phyloP scores from a whole-genome alignment of 2,113 vertebrate genomes.

The Cynoglossus semilaevis region DNA sequence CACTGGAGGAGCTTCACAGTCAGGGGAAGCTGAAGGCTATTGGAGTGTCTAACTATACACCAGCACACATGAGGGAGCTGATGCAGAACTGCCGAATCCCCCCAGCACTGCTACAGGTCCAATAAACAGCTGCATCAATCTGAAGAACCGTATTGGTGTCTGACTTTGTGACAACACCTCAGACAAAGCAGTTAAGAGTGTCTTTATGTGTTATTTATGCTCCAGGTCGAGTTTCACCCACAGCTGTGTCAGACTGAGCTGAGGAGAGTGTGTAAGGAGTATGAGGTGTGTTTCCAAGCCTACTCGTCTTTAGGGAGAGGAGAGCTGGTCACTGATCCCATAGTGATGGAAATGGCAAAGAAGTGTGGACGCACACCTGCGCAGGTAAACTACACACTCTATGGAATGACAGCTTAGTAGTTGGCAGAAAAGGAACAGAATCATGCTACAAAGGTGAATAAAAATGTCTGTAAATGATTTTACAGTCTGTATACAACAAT shows the following conservation, averaged over 20 bases:
- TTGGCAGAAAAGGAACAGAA: no score
- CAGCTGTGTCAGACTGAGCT: conserved; percentile 73
- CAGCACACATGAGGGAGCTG: conserved; percentile 74
- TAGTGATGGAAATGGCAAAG: conserved; percentile 69
- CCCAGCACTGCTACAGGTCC: conserved; percentile 74
- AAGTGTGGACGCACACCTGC: conserved; percentile 62
- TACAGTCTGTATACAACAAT: no score
- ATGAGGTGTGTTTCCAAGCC: conserved; percentile 78
- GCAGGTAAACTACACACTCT: conserved; percentile 63
- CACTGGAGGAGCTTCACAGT: conserved; percentile 74
- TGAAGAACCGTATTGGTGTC: background rate
- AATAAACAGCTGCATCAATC: background rate
- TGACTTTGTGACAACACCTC: no score
- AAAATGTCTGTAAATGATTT: no score
- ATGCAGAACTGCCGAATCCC: conserved; percentile 67
- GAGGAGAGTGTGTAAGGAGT: conserved; percentile 67
- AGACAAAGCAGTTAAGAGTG: background rate
- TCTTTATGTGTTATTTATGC: background rate
- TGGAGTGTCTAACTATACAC: conserved; percentile 84
- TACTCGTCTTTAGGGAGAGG: conserved; percentile 81
- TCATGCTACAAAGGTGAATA: no score
- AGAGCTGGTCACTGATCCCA: conserved; percentile 64
- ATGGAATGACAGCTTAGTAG: no score
- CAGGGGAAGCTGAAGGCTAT: conserved; percentile 77
- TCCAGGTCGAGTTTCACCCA: conserved; percentile 83